Evolutionary conservation across 2,113 vertebrate species (phyloP).

Genomic region (Eurypyga helias): DNA sequence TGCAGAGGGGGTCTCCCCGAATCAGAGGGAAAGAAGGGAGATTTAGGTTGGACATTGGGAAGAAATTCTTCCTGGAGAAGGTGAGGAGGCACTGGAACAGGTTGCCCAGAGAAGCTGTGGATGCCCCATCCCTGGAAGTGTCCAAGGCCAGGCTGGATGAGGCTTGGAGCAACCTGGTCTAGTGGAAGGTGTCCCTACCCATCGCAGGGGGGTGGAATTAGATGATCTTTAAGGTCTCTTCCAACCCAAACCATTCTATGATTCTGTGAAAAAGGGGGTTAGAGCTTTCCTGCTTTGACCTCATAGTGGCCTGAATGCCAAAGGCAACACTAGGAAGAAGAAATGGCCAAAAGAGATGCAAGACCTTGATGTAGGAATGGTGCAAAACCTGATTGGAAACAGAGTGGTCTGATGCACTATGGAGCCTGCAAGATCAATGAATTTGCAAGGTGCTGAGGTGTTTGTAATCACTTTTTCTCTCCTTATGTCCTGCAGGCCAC

Average conservation of each 20-base stretch:
- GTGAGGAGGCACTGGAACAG: no score
- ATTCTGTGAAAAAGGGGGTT: no score
- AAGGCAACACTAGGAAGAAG: rapidly evolving
- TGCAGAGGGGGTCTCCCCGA: background rate
- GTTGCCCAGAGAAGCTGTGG: no score
- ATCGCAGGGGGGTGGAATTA: no score
- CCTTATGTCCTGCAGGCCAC: conserved; percentile 82
- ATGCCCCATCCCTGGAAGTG: no score
- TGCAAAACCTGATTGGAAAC: background rate
- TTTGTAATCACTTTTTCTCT: background rate
- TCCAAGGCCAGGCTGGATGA: no score
- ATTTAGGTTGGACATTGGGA: no score
- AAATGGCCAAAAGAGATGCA: background rate
- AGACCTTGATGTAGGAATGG: background rate
- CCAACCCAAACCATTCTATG: no score
- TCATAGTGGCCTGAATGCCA: background rate
- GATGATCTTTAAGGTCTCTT: no score
- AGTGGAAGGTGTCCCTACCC: no score
- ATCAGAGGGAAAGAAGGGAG: background rate
- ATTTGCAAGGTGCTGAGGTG: background rate
- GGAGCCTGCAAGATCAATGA: background rate
- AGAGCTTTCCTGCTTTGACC: background rate
- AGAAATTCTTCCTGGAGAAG: no score
- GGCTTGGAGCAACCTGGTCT: no score
- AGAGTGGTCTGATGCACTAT: rapidly evolving